These are phyloP conservation scores for Nebria brevicollis DNA, from an alignment of 2,888 invertebrate species.

Conservation along the genomic window DNA sequence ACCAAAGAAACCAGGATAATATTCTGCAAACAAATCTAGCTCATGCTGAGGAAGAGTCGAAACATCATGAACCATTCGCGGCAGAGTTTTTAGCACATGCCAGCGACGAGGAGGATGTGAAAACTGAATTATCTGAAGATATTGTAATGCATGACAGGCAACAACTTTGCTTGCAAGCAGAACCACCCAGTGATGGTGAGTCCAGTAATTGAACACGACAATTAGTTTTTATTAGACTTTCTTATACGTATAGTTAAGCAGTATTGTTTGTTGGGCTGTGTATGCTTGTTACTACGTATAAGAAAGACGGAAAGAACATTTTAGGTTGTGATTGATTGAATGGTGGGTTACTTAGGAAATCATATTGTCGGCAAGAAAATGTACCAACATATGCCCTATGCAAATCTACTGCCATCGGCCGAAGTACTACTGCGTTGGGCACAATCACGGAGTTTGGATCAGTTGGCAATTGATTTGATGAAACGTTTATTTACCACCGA, in stretches of 20 bases:
- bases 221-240: not conserved
- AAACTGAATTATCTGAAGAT: conserved; percentile 21
- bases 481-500: conserved; percentile 63
- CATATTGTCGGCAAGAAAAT: conserved; percentile 48
- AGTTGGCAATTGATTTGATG: conserved; percentile 64
- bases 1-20: conserved; percentile 11
- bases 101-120: conserved; percentile 42
- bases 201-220: not conserved
- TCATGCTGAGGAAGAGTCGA: conserved; percentile 16
- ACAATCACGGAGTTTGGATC: conserved; percentile 62
- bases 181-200: conserved; percentile 10
- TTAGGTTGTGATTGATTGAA: conserved; percentile 4
- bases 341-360: conserved; percentile 26
- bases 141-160: conserved; percentile 4
- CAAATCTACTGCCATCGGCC: conserved; percentile 61
- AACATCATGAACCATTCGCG: conserved; percentile 7
- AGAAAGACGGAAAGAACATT: not conserved
- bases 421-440: conserved; percentile 63
- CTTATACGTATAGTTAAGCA: not conserved
- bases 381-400: conserved; percentile 62
- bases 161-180: conserved; percentile 17
- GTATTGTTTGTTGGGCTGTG: not conserved
- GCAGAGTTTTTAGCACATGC: conserved; percentile 30
- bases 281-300: not conserved
- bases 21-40: conserved; percentile 23